These are phyloP conservation scores for Phyllostomus hastatus DNA, from an alignment of 2,113 vertebrate genomes.

Conservation along the genomic window DNA sequence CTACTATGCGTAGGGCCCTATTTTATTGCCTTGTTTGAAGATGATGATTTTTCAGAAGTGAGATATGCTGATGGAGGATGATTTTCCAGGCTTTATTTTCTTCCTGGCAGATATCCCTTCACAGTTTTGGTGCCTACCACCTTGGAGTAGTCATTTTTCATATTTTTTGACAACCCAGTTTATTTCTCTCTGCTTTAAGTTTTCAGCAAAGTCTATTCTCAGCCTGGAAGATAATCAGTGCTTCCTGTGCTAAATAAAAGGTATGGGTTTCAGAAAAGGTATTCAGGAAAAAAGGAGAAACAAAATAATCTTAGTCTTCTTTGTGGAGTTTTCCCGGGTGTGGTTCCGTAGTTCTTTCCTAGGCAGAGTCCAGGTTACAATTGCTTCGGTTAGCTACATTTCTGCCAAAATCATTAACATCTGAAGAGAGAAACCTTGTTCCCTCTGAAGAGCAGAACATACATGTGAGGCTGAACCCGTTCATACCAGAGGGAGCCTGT, in stretches of 20 bases:
- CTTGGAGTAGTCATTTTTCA: background rate
- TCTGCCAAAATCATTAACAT: background rate
- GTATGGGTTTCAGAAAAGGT: background rate
- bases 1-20: background rate
- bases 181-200: slow-evolving; percentile 23
- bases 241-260: background rate
- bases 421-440: background rate
- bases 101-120: background rate
- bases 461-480: background rate
- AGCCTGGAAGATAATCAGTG: background rate
- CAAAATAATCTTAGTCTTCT: background rate
- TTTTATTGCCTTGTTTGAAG: background rate
- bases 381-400: background rate
- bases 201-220: background rate
- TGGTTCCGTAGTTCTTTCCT: background rate
- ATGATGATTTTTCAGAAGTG: slow-evolving; percentile 14
- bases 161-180: slow-evolving; percentile 13
- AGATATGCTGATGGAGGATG: background rate
- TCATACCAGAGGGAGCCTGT: background rate
- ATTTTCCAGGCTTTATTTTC: slow-evolving; percentile 14
- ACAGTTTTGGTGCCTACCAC: background rate
- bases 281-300: background rate
- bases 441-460: background rate
- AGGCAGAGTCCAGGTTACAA: background rate
- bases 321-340: background rate